Base-by-base conservation (phyloP, 1,140 invertebrate genomes). In the Formica exsecta region DNA sequence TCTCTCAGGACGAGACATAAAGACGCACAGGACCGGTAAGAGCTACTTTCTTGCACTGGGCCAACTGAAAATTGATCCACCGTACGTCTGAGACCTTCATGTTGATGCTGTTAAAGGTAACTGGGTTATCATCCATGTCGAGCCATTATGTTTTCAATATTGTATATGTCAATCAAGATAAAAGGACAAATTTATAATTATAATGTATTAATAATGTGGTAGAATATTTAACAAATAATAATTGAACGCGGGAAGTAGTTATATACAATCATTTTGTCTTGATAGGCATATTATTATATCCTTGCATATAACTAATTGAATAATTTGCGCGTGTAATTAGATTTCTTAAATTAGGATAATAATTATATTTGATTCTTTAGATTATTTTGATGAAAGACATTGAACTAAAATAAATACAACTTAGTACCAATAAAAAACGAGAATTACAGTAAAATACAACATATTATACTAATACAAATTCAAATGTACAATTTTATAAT, bases 51-150 rank as follows among this genome's bases (percentile, higher is more conserved):
- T 86, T 81, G 71, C 76, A 68, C 83, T 68, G 62, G 81, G 59
- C 76, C 64, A 85, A 81, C 86, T 90, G 89, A 90, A 90, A 90
- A 90, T 90, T 90, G 89, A 90, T 88, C 89, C 81, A 73, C 70
- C 59, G 66, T 38, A 59, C 66, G 54, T 81, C 38, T 83, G 68
- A 25, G 68, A 61, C 13, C 59, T 11, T 22, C 9, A 16, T 22
- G 68, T 73, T 74, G 79, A 64, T 19, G 38, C 19, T 22, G 68
- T 32, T 71, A 48, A 44, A 73, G 68, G 6, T 74, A 83, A 61
- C 19, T 22, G 54, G 29, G 25, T 73, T 73, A 22, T 73, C 44
- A 22, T 73, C n/a, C 38, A 22, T 38, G 77, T 6, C 22, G 59
- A 77, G 25, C 7, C 4, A 44, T 36, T 11, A 25, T 32, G 19